Evolutionary conservation across 2,113 vertebrate genomes (phyloP), one percentile per base, ranked within the genome.

Genomic region (Brachyhypopomus occidentalis): DNA sequence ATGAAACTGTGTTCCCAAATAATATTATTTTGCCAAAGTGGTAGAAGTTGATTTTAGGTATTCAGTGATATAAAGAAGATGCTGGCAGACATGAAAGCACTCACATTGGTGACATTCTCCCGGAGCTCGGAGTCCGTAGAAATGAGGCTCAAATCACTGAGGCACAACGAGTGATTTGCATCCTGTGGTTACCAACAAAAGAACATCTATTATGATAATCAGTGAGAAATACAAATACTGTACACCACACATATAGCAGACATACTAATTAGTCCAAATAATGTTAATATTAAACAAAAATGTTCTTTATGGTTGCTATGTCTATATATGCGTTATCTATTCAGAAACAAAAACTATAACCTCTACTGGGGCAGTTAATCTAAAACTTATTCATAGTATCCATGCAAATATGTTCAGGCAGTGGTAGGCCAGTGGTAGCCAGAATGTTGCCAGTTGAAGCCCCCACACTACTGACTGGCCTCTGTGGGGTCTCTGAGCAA

Each of bases 81-180:
- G 22, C n/a, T 48, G 8, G 12, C 12, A 62, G 20, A 87, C 34
- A 38, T 34, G 72, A 75, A 60, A 78, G 0, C 0, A 93, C 97
- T 96, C 92, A 99, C 98, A 64, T 94, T 93, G 80, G 93, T 94
- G 38, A 95, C 91, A 90, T 93, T 97, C 88, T 99, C 97, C 87
- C 95, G 91, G 41, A 99, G 78, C 83, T 98, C 97, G 12, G 96
- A 97, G 88, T 99, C 97, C 83, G 96, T 96, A 23, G 97, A 98
- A 84, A 99, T 95, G 91, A 98, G 95, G 89, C 97, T 98, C 89
- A 99, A 88, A 90, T 98, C 95, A 90, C 96, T 98, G 92, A 99
- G 93, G 92, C 97, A 98, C 87, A 99, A 94, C 1, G 96, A 98
- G 89, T 99, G 96, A 93, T 96, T 97, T 89, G 96, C 95, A 92